Conservation (phyloP, 2,113 vertebrate genomes). For the Ptyas mucosa region DNA sequence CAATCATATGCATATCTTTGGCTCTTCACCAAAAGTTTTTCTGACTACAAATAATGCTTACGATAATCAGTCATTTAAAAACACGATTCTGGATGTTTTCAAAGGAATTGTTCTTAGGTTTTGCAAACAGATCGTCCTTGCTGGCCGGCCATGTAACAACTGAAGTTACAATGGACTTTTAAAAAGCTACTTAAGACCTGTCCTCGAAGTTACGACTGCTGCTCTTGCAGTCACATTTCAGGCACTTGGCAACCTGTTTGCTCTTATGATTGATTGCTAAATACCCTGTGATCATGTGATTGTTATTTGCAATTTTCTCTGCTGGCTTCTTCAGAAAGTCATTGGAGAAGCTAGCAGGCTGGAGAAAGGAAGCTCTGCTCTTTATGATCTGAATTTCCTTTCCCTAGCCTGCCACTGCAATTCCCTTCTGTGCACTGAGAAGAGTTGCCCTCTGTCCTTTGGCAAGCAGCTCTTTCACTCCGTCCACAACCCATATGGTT, state of each 20-base stretch:
- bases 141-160: not conserved
- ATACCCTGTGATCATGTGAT: not conserved
- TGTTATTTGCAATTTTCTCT: not conserved
- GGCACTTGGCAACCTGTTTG: not conserved
- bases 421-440: not conserved
- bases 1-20: not conserved
- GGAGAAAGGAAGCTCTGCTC: not conserved
- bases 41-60: not conserved
- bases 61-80: not conserved
- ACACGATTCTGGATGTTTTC: not conserved
- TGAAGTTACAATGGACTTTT: not conserved
- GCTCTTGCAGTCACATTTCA: not conserved
- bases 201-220: not conserved
- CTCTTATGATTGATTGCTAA: not conserved
- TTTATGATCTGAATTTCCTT: not conserved
- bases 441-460: not conserved
- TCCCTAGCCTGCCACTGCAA: not conserved
- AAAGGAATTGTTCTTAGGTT: not conserved
- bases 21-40: not conserved
- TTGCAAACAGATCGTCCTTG: not conserved
- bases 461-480: not conserved
- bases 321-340: not conserved
- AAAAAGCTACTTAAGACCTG: not conserved
- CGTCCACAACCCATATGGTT: not conserved
- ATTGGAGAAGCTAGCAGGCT: not conserved